A percentile compares a stretch with the other conserved stretches of the same genome.
These are phyloP conservation scores for Cranoglanis bouderius DNA, from an alignment of 2,113 vertebrate genomes.

Conservation along the genomic window DNA sequence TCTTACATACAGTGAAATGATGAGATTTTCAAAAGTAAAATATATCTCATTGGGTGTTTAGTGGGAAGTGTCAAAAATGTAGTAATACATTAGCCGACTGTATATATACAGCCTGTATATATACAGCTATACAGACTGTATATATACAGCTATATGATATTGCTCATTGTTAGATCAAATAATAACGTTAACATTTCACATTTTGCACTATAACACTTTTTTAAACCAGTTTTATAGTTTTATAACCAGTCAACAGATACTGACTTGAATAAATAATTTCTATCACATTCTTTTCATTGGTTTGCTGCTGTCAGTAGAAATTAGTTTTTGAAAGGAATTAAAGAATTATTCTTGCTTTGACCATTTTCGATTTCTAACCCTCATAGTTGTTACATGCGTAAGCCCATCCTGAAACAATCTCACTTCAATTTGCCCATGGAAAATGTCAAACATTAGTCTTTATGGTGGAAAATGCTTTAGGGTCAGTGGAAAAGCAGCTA, in stretches of 20 bases:
- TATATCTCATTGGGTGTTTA: slow-evolving; percentile 42
- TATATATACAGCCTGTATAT: too few species aligned
- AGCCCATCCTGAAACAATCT: slow-evolving; percentile 54
- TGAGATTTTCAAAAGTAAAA: slow-evolving; percentile 58
- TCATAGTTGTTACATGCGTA: slow-evolving; percentile 30
- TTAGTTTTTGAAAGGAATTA: neutral
- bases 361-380: slow-evolving; percentile 19
- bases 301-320: neutral
- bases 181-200: slow-evolving; percentile 6
- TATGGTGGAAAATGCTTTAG: slow-evolving; percentile 47
- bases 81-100: neutral
- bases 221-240: too few species aligned
- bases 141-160: too few species aligned
- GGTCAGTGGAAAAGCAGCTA: slow-evolving; percentile 49
- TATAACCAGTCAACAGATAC: slow-evolving; percentile 2
- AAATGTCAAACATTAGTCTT: slow-evolving; percentile 53
- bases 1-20: slow-evolving; percentile 52
- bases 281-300: neutral
- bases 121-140: too few species aligned
- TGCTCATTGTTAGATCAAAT: slow-evolving; percentile 15
- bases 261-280: slow-evolving; percentile 23
- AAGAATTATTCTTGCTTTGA: slow-evolving; percentile 23
- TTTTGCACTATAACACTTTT: slow-evolving; percentile 42
- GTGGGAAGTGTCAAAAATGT: slow-evolving; percentile 4
- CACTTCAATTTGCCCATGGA: slow-evolving; percentile 43